Percentiles rank a stretch among this genome's conserved stretches.
These are phyloP conservation scores for Vultur gryphus DNA, from an alignment of 2,797 vertebrate species.

Conservation along the genomic window DNA sequence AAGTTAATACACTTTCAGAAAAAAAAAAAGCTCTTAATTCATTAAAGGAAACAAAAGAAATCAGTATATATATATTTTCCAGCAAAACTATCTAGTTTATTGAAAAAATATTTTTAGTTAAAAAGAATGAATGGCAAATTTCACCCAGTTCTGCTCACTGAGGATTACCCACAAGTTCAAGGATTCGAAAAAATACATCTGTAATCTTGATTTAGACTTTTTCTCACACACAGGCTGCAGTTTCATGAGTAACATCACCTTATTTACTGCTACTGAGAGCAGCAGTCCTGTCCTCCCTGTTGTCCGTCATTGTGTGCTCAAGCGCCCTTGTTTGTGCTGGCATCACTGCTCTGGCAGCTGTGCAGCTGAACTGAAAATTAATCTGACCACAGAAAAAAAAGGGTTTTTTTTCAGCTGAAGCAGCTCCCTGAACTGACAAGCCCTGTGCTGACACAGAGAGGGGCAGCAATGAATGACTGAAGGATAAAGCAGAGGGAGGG, in stretches of 20 bases:
- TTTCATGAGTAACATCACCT: background rate
- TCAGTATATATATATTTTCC: background rate
- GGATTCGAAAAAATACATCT: background rate
- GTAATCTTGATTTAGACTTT: background rate
- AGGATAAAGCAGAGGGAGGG: conserved; percentile 1
- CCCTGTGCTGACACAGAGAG: background rate
- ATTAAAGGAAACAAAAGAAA: background rate
- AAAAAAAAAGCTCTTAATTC: background rate
- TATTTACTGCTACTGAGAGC: conserved; percentile 12
- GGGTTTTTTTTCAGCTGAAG: background rate
- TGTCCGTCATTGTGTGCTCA: background rate
- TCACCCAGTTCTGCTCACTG: background rate
- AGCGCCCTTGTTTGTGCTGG: conserved; percentile 38
- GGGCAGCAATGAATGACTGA: conserved; percentile 1
- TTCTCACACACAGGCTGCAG: background rate
- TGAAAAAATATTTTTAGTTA: background rate
- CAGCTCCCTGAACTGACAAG: conserved; percentile 19
- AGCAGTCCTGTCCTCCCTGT: background rate
- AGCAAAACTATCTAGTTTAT: background rate
- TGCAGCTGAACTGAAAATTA: conserved; percentile 44
- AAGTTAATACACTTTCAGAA: background rate
- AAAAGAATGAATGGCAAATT: background rate
- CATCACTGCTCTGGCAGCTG: conserved; percentile 31
- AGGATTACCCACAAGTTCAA: background rate
- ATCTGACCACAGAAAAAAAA: background rate